Evolutionary conservation across 2,113 vertebrate species (phyloP).

Genomic region (Tonatia bakeri): DNA sequence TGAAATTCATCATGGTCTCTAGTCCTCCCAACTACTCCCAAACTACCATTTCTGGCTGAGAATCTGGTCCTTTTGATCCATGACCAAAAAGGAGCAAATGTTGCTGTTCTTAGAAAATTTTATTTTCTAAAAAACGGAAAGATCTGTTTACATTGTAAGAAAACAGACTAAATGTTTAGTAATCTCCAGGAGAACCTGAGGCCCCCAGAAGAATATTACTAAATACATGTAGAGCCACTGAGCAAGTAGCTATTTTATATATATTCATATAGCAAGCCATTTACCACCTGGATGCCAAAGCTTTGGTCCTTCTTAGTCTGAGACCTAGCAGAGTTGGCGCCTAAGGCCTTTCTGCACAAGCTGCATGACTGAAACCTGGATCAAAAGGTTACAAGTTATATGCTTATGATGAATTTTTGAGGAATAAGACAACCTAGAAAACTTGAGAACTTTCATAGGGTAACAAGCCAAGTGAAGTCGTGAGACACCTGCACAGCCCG

Average conservation of each 20-base stretch:
- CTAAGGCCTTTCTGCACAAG: background rate
- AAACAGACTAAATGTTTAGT: background rate
- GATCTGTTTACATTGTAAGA: background rate
- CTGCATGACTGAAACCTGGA: background rate
- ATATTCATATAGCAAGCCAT: background rate
- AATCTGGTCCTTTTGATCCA: background rate
- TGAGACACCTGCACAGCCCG: too few species aligned
- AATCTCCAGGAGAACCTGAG: background rate
- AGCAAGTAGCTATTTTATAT: background rate
- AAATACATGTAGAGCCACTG: background rate
- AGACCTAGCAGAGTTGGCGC: background rate
- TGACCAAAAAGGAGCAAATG: background rate
- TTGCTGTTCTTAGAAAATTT: background rate
- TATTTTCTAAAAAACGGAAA: background rate
- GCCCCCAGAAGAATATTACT: background rate
- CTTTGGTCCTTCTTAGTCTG: background rate
- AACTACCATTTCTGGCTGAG: background rate
- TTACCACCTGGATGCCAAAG: background rate
- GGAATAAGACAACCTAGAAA: background rate
- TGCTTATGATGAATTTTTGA: background rate
- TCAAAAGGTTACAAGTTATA: background rate
- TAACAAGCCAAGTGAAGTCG: background rate
- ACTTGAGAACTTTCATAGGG: background rate
- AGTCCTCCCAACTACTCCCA: background rate
- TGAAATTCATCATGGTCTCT: background rate